These are phyloP conservation scores for Stenodema calcarata DNA, from an alignment of 2,888 invertebrate genomes.

Conservation along the genomic window DNA sequence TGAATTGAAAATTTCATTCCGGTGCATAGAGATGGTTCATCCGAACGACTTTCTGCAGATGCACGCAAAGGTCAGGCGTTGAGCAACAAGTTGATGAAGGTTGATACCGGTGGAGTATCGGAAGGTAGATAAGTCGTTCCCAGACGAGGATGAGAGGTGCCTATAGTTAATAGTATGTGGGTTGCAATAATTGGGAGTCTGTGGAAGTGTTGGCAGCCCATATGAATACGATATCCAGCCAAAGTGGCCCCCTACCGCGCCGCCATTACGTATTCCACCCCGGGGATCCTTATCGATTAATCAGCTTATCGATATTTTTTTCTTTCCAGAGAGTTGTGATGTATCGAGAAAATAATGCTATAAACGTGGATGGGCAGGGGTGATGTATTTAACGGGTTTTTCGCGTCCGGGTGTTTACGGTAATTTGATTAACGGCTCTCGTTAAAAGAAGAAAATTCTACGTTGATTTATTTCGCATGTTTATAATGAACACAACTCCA, in stretches of 20 bases:
- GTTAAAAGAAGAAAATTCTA: not conserved
- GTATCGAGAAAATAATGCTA: conserved; percentile 22
- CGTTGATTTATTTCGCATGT: not conserved
- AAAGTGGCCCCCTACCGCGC: conserved; percentile 29
- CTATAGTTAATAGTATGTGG: conserved; percentile 25
- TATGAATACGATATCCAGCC: conserved; percentile 31
- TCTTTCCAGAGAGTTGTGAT: not conserved
- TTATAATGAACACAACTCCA: not conserved
- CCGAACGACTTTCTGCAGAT: not conserved
- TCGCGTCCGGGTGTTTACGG: conserved; percentile 13
- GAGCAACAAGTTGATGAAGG: not conserved
- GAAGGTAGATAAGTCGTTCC: not conserved
- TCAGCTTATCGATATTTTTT: conserved; percentile 23
- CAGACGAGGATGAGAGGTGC: not conserved
- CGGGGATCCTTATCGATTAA: conserved; percentile 17
- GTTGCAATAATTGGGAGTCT: conserved; percentile 22
- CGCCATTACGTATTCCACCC: conserved; percentile 18
- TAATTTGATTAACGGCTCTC: conserved; percentile 20
- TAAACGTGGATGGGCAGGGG: not conserved
- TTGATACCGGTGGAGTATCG: not conserved
- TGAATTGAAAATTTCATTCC: too few relatives aligned
- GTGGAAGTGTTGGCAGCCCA: conserved; percentile 15
- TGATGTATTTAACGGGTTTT: conserved; percentile 23
- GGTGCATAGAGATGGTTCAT: too few relatives aligned
- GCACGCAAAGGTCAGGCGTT: not conserved